A percentile compares a stretch with the other conserved stretches of the same genome.
phyloP scores from a whole-genome alignment of 2,113 vertebrate species.

The Podilymbus podiceps region DNA sequence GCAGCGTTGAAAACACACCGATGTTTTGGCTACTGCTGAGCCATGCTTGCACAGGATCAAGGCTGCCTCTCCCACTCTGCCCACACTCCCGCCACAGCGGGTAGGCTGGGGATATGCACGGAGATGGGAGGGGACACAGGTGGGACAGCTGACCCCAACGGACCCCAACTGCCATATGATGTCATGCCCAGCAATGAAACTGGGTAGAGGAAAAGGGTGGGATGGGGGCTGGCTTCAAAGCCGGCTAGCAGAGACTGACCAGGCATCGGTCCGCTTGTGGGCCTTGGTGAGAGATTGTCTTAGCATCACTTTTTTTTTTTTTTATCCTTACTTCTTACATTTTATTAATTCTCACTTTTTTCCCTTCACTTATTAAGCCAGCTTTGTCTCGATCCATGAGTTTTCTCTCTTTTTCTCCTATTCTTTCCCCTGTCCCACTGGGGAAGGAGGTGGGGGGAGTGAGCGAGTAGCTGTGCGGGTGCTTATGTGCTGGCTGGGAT shows the following conservation, averaged over 20 bases:
- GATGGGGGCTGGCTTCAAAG: background rate
- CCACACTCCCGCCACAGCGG: background rate
- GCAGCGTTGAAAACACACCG: background rate
- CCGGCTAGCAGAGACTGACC: background rate
- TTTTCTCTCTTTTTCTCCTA: background rate
- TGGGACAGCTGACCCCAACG: background rate
- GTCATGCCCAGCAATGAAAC: background rate
- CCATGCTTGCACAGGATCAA: background rate
- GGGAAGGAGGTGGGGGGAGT: background rate
- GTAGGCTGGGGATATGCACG: background rate
- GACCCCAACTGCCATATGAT: background rate
- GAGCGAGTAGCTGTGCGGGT: background rate
- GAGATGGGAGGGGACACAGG: background rate
- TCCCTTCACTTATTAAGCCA: background rate
- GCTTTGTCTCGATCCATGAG: background rate
- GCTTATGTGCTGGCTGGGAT: background rate
- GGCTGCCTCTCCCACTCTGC: background rate
- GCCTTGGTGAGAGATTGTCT: background rate
- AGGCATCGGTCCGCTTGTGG: rapidly evolving
- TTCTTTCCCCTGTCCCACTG: background rate
- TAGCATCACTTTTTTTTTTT: background rate
- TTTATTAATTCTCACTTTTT: background rate
- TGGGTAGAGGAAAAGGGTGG: background rate
- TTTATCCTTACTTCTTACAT: background rate
- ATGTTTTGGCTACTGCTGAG: background rate